Conservation (phyloP, 2,113 vertebrate species). For the Leucopternis melanops region DNA sequence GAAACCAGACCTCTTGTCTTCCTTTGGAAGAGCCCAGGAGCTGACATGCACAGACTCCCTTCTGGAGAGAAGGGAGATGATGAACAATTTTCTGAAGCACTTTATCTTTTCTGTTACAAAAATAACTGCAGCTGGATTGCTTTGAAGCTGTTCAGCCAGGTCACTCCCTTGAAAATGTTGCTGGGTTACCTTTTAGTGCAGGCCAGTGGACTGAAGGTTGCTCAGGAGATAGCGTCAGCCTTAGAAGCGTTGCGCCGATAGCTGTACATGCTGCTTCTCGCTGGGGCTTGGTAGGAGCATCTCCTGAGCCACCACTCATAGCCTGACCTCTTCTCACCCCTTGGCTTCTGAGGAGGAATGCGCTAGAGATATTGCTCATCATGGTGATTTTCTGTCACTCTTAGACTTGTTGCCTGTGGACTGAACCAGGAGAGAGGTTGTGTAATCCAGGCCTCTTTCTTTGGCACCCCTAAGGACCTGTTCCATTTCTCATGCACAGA, state of each 20-base stretch:
- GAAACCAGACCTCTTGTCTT: neutral
- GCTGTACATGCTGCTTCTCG: neutral
- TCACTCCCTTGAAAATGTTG: neutral
- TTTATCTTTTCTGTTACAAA: neutral
- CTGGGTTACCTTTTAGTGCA: neutral
- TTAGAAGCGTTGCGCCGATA: neutral
- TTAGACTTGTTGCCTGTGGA: neutral
- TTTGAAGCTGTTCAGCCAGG: neutral
- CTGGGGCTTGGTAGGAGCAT: neutral
- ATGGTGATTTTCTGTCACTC: neutral
- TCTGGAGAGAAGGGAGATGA: neutral
- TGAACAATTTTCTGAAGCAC: neutral
- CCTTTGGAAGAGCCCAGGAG: neutral
- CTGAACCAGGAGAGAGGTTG: neutral
- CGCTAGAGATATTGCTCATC: neutral
- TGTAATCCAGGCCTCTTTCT: neutral
- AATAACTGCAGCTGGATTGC: neutral
- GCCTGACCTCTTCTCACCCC: neutral
- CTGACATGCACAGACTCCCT: neutral
- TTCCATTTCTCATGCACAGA: neutral
- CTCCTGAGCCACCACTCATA: neutral
- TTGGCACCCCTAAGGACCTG: neutral
- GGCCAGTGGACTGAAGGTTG: neutral
- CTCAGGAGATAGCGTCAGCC: neutral
- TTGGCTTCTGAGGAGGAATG: neutral